Evolutionary conservation across 2,888 invertebrate species (phyloP).

Genomic region (Leucophenga maculata): DNA sequence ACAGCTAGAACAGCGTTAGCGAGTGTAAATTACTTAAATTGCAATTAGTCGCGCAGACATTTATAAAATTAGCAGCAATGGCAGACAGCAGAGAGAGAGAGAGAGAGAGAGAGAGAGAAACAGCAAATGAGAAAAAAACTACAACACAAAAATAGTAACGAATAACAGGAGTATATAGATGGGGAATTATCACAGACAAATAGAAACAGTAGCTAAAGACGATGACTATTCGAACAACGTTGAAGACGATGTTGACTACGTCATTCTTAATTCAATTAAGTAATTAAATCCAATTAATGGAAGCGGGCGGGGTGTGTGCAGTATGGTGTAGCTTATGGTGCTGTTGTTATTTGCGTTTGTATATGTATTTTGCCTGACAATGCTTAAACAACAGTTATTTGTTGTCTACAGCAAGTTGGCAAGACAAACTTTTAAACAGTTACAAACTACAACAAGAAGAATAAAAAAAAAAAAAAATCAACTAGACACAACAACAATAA

Average conservation of each 20-base stretch:
- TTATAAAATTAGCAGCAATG: not conserved
- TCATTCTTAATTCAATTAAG: constrained; percentile 29
- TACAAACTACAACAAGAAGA: not conserved
- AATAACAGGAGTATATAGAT: not conserved
- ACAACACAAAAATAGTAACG: not conserved
- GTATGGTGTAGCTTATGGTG: not conserved
- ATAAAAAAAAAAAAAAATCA: not conserved
- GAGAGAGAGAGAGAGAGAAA: too few species aligned
- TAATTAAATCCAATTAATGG: constrained; percentile 30
- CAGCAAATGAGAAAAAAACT: not conserved
- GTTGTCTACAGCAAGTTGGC: not conserved
- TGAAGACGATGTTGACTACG: constrained; percentile 8
- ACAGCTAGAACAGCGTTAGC: too few species aligned
- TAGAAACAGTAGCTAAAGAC: not conserved
- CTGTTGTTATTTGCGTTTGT: not conserved
- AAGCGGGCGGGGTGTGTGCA: not conserved
- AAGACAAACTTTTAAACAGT: constrained; percentile 9
- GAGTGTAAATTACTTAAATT: constrained; percentile 12
- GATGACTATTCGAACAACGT: not conserved
- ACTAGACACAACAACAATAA: constrained; percentile 26
- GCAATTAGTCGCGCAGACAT: not conserved
- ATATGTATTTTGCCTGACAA: not conserved
- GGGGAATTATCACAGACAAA: not conserved
- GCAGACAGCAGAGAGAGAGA: not conserved
- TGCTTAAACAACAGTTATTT: constrained; percentile 3